Evolutionary conservation across 2,113 vertebrate species (phyloP), one percentile per base, ranked within the genome.

Genomic region (Spea bombifrons): DNA sequence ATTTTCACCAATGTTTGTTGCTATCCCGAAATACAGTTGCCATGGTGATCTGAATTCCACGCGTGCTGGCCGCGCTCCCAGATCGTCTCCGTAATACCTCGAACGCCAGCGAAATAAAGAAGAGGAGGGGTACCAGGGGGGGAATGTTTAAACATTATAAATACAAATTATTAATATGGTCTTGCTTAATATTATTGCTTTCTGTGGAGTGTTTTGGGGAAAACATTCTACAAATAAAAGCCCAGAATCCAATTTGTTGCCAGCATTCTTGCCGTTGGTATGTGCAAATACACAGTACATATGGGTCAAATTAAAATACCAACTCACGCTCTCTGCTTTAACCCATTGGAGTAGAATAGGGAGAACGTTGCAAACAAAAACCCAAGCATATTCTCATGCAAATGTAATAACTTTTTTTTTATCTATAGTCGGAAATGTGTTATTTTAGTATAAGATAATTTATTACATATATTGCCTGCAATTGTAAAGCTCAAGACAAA

Each of bases 1-100:
- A 80, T 80, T 76, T 86, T 82, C 84, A 76, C 85, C 78, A 49
- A 63, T 90, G 86, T 90, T 90, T 90, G 89, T 90, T 89, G 88
- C 86, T 82, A 82, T 83, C 84, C 81, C 48, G 59, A 55, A 75
- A 81, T 84, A 73, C 84, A 52, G 81, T 90, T 89, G 85, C 88
- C 85, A 86, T 84, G 83, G 89, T 66, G 84, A 89, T 81, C 81
- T 83, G 71, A 84, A 89, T 90, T 89, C 89, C 87, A 85, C 84
- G 86, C 84, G 43, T 76, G 64, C 86, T 87, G 86, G 88, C 84
- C 59, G 43, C 2, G 48, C 70, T 85, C 88, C 88, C 84, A 86
- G 83, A 83, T 80, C 83, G 85, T 83, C 79, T 81, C 82, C 87
- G 86, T 88, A 86, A 80, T 80, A 80, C 71, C 71, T 80, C 52